Evolutionary conservation across 1,140 invertebrate species (phyloP).

Genomic region (Drosophila fuyamai): DNA sequence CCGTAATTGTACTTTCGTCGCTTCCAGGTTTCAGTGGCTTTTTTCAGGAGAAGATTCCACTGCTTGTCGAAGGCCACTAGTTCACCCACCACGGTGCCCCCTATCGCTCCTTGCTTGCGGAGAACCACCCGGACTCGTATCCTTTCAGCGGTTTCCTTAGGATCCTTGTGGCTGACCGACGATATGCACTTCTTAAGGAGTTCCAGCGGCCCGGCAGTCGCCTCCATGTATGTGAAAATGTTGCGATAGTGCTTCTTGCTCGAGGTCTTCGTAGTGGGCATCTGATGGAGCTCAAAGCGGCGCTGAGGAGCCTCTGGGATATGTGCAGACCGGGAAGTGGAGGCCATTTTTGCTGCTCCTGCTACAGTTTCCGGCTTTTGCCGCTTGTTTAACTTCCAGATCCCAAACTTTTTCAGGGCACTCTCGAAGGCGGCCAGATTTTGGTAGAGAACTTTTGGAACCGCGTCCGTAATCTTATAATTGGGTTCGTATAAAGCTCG

Average conservation of each 20-base stretch:
- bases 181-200: slow-evolving; percentile 87
- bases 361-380: slow-evolving; percentile 25
- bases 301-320: slow-evolving; percentile 17
- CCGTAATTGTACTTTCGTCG: slow-evolving; percentile 85
- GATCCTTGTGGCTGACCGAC: background rate
- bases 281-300: slow-evolving; percentile 68
- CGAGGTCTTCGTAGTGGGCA: slow-evolving; percentile 54
- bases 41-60: slow-evolving; percentile 95
- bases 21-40: slow-evolving; percentile 95
- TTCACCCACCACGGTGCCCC: slow-evolving; percentile 92
- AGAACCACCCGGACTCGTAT: slow-evolving; percentile 89
- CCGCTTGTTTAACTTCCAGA: slow-evolving; percentile 65
- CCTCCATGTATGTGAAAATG: slow-evolving; percentile 88
- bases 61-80: slow-evolving; percentile 97
- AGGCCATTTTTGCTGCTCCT: slow-evolving; percentile 1
- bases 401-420: slow-evolving; percentile 60
- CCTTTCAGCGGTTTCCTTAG: slow-evolving; percentile 9
- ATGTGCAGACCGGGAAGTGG: slow-evolving; percentile 20
- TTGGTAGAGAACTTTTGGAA: slow-evolving; percentile 74
- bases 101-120: slow-evolving; percentile 88
- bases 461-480: slow-evolving; percentile 84
- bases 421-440: slow-evolving; percentile 80
- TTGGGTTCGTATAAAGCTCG: slow-evolving; percentile 88
- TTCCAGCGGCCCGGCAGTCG: slow-evolving; percentile 87
- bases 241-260: slow-evolving; percentile 85